A percentile compares a stretch with the other conserved stretches of the same genome.
Conservation (phyloP, 2,113 vertebrate genomes). For the Epinephelus fuscoguttatus region DNA sequence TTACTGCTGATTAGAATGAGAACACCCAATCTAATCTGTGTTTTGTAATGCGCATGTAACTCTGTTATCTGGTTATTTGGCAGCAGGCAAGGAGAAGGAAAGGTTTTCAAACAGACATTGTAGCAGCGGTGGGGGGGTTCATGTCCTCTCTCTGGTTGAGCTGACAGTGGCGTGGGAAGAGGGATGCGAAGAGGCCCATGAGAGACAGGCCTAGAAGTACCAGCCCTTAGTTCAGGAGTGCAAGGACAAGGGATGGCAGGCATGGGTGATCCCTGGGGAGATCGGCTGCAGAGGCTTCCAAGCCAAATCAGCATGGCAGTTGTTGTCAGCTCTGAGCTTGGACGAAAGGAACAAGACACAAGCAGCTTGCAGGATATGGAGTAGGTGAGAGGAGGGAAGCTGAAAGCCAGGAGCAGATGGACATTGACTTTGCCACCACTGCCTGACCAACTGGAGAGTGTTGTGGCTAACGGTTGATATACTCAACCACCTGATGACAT, state of each 20-base stretch:
- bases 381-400: background rate
- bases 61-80: background rate
- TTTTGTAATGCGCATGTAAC: background rate
- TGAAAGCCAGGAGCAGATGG: background rate
- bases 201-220: background rate
- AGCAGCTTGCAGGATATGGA: background rate
- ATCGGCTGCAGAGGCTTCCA: background rate
- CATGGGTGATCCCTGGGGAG: background rate
- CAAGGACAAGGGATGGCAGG: background rate
- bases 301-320: background rate
- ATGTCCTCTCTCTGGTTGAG: too few relatives aligned
- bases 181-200: too few relatives aligned
- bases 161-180: background rate
- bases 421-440: too few relatives aligned
- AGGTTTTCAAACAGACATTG: background rate
- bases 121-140: too few relatives aligned
- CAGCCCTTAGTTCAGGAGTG: background rate
- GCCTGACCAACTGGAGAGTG: too few relatives aligned
- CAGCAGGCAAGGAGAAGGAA: background rate
- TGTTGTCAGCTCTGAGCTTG: background rate
- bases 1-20: background rate
- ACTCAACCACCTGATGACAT: too few relatives aligned
- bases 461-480: too few relatives aligned
- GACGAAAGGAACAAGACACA: background rate
- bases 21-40: background rate